Evolutionary conservation across 2,888 invertebrate genomes (phyloP).

Genomic region (Thalpophila matura): DNA sequence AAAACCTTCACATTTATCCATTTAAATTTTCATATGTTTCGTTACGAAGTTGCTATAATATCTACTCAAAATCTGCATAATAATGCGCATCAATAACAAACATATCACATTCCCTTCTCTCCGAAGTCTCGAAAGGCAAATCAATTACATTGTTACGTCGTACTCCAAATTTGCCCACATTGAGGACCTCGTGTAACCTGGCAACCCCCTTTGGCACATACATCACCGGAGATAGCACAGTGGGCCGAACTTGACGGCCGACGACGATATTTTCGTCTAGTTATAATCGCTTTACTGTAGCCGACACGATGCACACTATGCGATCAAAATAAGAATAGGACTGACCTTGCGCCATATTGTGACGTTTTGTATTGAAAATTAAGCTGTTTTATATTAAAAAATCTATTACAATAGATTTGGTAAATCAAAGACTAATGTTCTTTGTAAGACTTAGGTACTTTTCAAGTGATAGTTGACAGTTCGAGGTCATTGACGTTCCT

Average conservation of each 20-base stretch:
- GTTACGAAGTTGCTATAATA: background rate
- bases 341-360: too few species aligned
- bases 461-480: too few species aligned
- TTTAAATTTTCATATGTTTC: background rate
- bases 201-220: slow-evolving; percentile 39
- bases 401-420: too few species aligned
- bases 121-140: slow-evolving; percentile 21
- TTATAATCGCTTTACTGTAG: background rate
- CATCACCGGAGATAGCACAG: slow-evolving; percentile 43
- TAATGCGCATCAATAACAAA: background rate
- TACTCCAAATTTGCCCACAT: slow-evolving; percentile 12
- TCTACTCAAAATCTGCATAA: background rate
- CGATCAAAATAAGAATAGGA: too few species aligned
- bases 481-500: too few species aligned
- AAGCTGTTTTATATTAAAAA: too few species aligned
- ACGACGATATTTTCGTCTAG: slow-evolving; percentile 43
- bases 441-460: too few species aligned
- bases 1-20: too few species aligned
- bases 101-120: too few species aligned
- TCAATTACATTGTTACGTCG: slow-evolving; percentile 25
- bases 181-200: slow-evolving; percentile 7
- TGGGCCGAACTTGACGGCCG: slow-evolving; percentile 26
- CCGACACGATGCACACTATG: background rate
- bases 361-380: too few species aligned
- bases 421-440: too few species aligned